These are phyloP conservation scores for Troides aeacus DNA, from an alignment of 2,888 invertebrate genomes.

Conservation along the genomic window DNA sequence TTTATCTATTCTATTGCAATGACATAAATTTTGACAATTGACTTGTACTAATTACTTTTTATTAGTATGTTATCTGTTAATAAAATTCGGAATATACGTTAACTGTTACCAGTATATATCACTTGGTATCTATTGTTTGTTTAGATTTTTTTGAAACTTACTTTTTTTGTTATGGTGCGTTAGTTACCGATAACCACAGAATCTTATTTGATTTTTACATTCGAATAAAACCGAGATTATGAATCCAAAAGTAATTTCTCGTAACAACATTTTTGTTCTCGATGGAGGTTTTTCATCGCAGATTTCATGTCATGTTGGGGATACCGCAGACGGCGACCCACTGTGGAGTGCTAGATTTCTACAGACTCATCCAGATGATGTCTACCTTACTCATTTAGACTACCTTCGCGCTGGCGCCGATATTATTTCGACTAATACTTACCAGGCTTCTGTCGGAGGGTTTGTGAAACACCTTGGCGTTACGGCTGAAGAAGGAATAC, in stretches of 20 bases:
- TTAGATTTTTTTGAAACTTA: too few species aligned
- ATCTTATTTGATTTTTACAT: too few species aligned
- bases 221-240: neutral
- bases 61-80: too few species aligned
- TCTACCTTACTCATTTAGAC: constrained; percentile 88
- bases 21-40: too few species aligned
- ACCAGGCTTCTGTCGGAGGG: constrained; percentile 90
- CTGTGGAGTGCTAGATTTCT: constrained; percentile 93
- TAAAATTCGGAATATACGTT: too few species aligned
- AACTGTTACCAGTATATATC: too few species aligned
- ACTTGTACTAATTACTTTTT: too few species aligned
- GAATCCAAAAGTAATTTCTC: neutral
- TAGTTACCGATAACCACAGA: too few species aligned
- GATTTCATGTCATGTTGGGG: constrained; percentile 84
- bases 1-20: too few species aligned
- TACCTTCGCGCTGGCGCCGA: constrained; percentile 92
- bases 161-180: too few species aligned
- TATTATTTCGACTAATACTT: constrained; percentile 91
- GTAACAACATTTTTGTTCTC: constrained; percentile 60
- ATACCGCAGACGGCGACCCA: constrained; percentile 89
- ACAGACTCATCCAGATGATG: constrained; percentile 86
- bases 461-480: constrained; percentile 86
- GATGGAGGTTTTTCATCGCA: constrained; percentile 91
- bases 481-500: constrained; percentile 82
- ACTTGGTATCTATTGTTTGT: too few species aligned